Evolutionary conservation across 2,888 invertebrate genomes (phyloP), one percentile per base, ranked within the genome.

Genomic region (Himalopsyche tibetana): DNA sequence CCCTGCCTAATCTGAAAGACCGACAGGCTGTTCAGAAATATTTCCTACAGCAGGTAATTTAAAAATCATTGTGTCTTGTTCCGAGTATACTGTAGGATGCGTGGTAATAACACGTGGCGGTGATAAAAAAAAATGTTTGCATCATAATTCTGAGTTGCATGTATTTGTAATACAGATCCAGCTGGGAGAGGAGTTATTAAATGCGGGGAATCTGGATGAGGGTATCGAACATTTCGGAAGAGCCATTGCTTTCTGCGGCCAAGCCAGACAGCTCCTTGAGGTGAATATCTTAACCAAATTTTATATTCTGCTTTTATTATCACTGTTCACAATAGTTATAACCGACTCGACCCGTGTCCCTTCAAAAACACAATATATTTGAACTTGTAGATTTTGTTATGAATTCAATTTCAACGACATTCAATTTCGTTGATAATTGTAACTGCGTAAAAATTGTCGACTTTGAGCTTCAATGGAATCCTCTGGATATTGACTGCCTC

Each of bases 161-260:
- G 15, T 12, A 74, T 36, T 80, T 89, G 28, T 28, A 28, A 28
- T 88, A 89, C 93, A 97, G 95, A 97, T 99, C 89, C 98, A 99
- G 92, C 93, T 98, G 83, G 99, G 99, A 79, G 99, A 99, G 92
- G 97, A 98, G 90, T 92, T 98, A 88, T 93, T 99, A 89, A 96
- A 96, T 17, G 95, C 95, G n/a, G 98, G 98, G 17, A 96, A 98
- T 90, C 91, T 97, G 88, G 97, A 98, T 89, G 96, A 95, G 80
- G 99, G 98, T 56, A 97, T 99, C 83, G 98, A 99, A 91, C 99
- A 99, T 93, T 95, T 99, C 89, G 97, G 98, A 79, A 98, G 98
- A 92, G 99, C 99, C 11, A 97, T 99, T n/a, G 97, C 98, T 5
- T 97, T 99, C 42, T 99, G 99, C 91, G 99, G 98, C 15, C 98